A percentile compares a stretch with the other conserved stretches of the same genome.
phyloP scores from a whole-genome alignment of 2,797 vertebrate species.

The Scomberomorus guttatus region DNA sequence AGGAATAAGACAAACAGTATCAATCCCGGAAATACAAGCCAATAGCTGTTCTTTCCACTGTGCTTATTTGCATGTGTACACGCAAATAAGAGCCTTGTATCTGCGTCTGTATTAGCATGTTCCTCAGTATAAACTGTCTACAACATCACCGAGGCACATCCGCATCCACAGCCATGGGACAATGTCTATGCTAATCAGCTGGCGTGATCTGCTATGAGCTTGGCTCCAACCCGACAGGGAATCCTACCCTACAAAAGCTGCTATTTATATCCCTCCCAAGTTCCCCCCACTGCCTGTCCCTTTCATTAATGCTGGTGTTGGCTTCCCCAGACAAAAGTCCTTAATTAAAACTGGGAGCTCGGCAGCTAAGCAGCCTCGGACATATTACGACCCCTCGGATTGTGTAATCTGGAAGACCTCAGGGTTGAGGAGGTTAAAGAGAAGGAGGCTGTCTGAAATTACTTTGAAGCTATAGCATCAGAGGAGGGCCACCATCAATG shows the following conservation, averaged over 20 bases:
- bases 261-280: constrained; percentile 80
- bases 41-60: not conserved
- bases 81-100: constrained; percentile 8
- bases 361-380: constrained; percentile 24
- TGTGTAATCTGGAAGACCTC: constrained; percentile 32
- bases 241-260: constrained; percentile 77
- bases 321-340: constrained; percentile 68
- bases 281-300: constrained; percentile 59
- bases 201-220: constrained; percentile 60
- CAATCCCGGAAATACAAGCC: not conserved
- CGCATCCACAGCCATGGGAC: constrained; percentile 59
- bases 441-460: constrained; percentile 21
- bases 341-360: constrained; percentile 74
- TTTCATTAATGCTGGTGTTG: constrained; percentile 65
- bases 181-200: constrained; percentile 73
- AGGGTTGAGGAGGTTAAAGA: constrained; percentile 15
- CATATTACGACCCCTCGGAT: constrained; percentile 20
- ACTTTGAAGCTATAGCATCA: constrained; percentile 37
- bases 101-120: not conserved
- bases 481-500: constrained; percentile 37
- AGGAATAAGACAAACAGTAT: not conserved
- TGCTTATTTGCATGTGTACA: not conserved
- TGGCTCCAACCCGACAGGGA: constrained; percentile 74
- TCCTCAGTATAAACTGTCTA: constrained; percentile 2
- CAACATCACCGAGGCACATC: constrained; percentile 45